Percentiles rank a stretch among this genome's conserved stretches.
These are phyloP conservation scores for Eurytoma adleriae DNA, from an alignment of 2,888 invertebrate species.

Conservation along the genomic window DNA sequence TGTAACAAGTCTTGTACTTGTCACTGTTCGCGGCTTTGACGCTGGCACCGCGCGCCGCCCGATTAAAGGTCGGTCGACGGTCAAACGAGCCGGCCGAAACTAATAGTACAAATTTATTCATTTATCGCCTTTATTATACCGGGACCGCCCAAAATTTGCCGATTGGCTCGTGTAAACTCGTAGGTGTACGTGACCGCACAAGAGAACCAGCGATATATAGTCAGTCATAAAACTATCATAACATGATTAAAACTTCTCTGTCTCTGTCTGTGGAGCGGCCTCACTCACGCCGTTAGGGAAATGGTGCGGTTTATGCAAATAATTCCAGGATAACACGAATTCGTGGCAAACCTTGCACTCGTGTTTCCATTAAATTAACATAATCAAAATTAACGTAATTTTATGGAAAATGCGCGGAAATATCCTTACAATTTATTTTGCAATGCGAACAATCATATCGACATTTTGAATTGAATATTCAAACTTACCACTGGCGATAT, in stretches of 20 bases:
- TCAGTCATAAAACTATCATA: slow-evolving; percentile 41
- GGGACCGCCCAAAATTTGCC: slow-evolving; percentile 57
- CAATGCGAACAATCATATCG: not conserved
- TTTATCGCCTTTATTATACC: slow-evolving; percentile 58
- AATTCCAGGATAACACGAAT: slow-evolving; percentile 26
- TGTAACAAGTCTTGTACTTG: slow-evolving; percentile 67
- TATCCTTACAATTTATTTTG: slow-evolving; percentile 8
- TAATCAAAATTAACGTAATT: slow-evolving; percentile 35
- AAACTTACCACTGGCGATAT: not conserved
- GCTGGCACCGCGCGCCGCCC: slow-evolving; percentile 54
- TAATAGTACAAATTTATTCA: slow-evolving; percentile 67
- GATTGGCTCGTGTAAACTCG: slow-evolving; percentile 16
- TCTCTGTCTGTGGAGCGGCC: not conserved
- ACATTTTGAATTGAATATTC: not conserved
- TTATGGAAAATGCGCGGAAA: not conserved
- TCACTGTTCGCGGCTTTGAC: slow-evolving; percentile 64
- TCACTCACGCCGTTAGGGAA: slow-evolving; percentile 19
- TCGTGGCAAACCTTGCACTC: slow-evolving; percentile 20
- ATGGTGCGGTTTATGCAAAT: slow-evolving; percentile 44
- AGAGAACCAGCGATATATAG: slow-evolving; percentile 13
- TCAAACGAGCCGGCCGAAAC: slow-evolving; percentile 40
- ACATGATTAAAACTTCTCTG: slow-evolving; percentile 40
- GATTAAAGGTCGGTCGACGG: slow-evolving; percentile 62
- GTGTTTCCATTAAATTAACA: slow-evolving; percentile 28
- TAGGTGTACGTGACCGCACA: slow-evolving; percentile 16